phyloP scores from a whole-genome alignment of 2,113 vertebrate species.

The Tachuris rubrigastra region DNA sequence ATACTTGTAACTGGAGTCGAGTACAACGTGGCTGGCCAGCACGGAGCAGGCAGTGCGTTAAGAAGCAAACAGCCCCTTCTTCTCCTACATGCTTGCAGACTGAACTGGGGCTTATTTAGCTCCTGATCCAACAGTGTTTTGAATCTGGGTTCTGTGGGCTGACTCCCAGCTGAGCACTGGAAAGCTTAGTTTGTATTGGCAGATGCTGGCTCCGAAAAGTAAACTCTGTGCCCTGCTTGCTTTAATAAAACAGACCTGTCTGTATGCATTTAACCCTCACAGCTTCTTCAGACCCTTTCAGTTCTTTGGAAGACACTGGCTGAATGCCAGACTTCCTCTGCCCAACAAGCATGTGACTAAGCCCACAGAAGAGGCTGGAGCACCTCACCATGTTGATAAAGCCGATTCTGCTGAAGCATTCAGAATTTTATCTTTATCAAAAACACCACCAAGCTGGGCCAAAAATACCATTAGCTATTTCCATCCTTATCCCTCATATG shows the following conservation, averaged over 20 bases:
- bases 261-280: background rate
- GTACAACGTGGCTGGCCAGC: background rate
- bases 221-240: background rate
- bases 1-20: background rate
- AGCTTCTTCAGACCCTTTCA: background rate
- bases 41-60: background rate
- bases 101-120: background rate
- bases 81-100: background rate
- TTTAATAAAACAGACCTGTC: background rate
- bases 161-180: background rate
- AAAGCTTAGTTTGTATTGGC: constrained; percentile 1
- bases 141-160: background rate
- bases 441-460: background rate
- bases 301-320: background rate
- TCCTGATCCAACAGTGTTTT: background rate
- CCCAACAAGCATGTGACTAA: background rate
- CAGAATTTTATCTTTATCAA: background rate
- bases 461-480: constrained; percentile 19
- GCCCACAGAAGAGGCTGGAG: background rate
- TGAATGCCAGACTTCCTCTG: background rate
- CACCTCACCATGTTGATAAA: background rate
- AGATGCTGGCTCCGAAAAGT: background rate
- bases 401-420: background rate
- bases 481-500: background rate
- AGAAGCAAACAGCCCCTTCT: background rate